Evolutionary conservation across 2,797 vertebrate species (phyloP).

Genomic region (Ctenosaura bakeri): DNA sequence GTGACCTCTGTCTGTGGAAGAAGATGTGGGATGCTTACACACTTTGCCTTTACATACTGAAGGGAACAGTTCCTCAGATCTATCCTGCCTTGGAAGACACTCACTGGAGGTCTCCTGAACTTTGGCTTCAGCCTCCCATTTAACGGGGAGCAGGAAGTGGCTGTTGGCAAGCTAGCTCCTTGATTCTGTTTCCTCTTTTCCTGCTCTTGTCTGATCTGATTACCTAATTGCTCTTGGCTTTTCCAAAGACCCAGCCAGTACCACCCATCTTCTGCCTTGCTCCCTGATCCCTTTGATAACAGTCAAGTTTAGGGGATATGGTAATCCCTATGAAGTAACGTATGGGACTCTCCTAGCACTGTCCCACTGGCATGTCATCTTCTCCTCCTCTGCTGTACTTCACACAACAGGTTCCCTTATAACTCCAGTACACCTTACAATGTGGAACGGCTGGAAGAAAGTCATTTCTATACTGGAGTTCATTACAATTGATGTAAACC

Average conservation of each 20-base stretch:
- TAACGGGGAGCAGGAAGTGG: not conserved
- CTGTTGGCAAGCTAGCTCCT: not conserved
- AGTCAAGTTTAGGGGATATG: not conserved
- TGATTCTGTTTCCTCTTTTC: not conserved
- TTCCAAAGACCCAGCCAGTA: not conserved
- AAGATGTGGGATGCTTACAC: too few relatives aligned
- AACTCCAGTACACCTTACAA: not conserved
- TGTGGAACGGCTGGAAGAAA: not conserved
- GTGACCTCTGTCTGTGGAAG: not conserved
- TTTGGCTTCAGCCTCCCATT: not conserved
- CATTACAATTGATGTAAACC: conserved; percentile 7
- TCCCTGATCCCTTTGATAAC: not conserved
- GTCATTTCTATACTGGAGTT: not conserved
- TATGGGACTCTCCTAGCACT: not conserved
- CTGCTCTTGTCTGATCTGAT: not conserved
- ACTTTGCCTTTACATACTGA: not conserved
- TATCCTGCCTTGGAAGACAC: conserved; percentile 2
- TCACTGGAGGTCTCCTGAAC: not conserved
- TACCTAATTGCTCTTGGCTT: not conserved
- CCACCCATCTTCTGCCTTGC: not conserved
- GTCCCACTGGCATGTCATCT: not conserved
- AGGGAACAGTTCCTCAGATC: not conserved
- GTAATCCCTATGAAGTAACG: not conserved
- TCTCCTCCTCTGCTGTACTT: not conserved
- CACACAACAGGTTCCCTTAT: not conserved